Base-by-base conservation (phyloP, 2,888 invertebrate species). In the Drosophila atripex region DNA sequence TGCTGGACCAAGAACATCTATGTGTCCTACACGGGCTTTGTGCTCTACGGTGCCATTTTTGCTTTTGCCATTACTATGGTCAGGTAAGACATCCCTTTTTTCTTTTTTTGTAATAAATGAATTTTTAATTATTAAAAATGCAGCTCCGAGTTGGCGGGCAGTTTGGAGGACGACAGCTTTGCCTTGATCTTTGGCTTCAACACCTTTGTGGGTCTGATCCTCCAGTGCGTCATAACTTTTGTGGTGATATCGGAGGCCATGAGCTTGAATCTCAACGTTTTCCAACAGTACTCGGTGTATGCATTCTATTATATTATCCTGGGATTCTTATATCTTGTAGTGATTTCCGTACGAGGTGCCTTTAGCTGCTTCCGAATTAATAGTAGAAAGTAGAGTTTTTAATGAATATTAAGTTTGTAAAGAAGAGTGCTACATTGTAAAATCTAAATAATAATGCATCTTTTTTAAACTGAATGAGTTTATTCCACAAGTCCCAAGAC, bases 151-250 rank as follows among this genome's bases (percentile, higher is more conserved):
- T 95, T 98, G 61, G 98, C 98, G 0, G 94, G 95, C 75, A 93
- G 94, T 70, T 93, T 98, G 61, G 93, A 94, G 53, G 95, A 96
- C 80, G 96, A 97, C 65, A 96, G 96, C 90, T 97, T 96, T 90
- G 98, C 97, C 1, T 92, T 98, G 6, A 95, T 98, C 75, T 98
- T 98, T 91, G 98, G 98, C 4, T 93, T 97, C 77, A 98, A 97
- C 91, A 97, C 96, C 0, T 94, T 98, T 57, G 71, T 96, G 0
- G 97, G 97, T 1, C 93, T 98, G 2, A 89, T 93, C 0, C 89
- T 97, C 0, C 97, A 98, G 92, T 94, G 96, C 0, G 88, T 97
- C 28, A 91, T 98, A 30, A 98, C 97, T 7, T 32, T 91, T 2
- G 71, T 87, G 0, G 89, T 91, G 0, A 85, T 91, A 7, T 89